These are phyloP conservation scores for Lasiommata megera DNA, from an alignment of 2,888 invertebrate species.

Conservation along the genomic window DNA sequence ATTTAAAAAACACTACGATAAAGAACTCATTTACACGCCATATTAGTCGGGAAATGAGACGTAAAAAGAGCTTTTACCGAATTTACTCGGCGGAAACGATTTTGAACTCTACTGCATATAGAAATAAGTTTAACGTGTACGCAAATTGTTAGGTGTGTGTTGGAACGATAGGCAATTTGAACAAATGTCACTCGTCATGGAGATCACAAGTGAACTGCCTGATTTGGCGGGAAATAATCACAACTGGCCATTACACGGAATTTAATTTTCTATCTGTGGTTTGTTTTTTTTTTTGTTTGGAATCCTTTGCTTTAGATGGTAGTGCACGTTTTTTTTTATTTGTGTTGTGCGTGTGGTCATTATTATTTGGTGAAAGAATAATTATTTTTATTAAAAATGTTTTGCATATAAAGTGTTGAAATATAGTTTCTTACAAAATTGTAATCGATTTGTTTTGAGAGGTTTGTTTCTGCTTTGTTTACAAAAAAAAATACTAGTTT, in stretches of 20 bases:
- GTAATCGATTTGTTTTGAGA: no score
- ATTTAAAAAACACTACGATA: constrained; percentile 69
- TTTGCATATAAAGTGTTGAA: no score
- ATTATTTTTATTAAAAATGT: no score
- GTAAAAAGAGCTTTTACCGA: constrained; percentile 57
- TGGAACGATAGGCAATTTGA: constrained; percentile 63
- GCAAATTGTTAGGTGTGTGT: constrained; percentile 5
- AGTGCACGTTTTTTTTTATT: no score
- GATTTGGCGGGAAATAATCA: constrained; percentile 61
- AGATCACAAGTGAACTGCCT: constrained; percentile 71
- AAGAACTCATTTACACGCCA: constrained; percentile 78
- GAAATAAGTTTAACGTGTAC: constrained; percentile 5
- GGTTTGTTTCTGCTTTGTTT: no score
- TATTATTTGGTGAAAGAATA: no score
- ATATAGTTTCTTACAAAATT: no score
- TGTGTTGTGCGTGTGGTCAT: no score
- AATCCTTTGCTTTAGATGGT: no score
- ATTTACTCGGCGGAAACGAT: constrained; percentile 29
- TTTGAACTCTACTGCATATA: constrained; percentile 32
- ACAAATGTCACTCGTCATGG: constrained; percentile 71
- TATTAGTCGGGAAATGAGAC: constrained; percentile 74
- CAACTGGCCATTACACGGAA: constrained; percentile 28
- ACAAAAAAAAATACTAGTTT: no score
- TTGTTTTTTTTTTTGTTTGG: no score
- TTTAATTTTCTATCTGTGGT: constrained; percentile 20